Percentiles rank a stretch among this genome's conserved stretches.
phyloP scores from a whole-genome alignment of 2,888 invertebrate species.

The Aphodius sticticus region DNA sequence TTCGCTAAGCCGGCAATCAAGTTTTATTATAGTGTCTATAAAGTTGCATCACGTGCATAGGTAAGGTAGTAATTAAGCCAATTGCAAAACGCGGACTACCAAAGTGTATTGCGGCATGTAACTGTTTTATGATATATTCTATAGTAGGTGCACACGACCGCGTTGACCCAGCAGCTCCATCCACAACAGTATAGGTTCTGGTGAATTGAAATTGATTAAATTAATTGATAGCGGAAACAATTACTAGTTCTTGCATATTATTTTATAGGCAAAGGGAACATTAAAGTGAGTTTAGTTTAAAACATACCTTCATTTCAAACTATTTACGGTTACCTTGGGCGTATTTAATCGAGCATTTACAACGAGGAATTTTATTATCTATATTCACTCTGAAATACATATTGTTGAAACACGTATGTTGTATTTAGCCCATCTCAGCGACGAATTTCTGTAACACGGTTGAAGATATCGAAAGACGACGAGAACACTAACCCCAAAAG shows the following conservation, averaged over 20 bases:
- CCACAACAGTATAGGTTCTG: background rate
- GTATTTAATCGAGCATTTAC: too few species aligned
- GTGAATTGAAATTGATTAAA: background rate
- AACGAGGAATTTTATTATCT: too few species aligned
- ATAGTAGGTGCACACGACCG: constrained; percentile 8
- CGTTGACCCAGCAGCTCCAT: constrained; percentile 11
- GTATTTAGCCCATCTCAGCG: background rate
- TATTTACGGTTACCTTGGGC: too few species aligned
- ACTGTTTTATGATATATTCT: constrained; percentile 25
- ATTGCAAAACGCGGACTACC: constrained; percentile 23
- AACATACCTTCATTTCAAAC: too few species aligned
- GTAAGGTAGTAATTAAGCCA: constrained; percentile 26
- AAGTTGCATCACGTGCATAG: constrained; percentile 30
- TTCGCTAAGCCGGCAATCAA: constrained; percentile 27
- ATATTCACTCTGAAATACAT: too few species aligned
- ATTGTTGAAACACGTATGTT: background rate
- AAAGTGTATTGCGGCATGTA: constrained; percentile 22
- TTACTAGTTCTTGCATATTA: background rate
- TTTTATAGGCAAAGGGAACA: background rate
- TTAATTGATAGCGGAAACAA: constrained; percentile 4
- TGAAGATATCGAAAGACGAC: background rate
- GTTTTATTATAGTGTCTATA: constrained; percentile 31
- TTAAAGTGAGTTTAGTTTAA: background rate
- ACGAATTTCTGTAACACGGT: background rate
- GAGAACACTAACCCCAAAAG: background rate